Conservation (phyloP, 2,113 vertebrate genomes). For the Eretmochelys imbricata region DNA sequence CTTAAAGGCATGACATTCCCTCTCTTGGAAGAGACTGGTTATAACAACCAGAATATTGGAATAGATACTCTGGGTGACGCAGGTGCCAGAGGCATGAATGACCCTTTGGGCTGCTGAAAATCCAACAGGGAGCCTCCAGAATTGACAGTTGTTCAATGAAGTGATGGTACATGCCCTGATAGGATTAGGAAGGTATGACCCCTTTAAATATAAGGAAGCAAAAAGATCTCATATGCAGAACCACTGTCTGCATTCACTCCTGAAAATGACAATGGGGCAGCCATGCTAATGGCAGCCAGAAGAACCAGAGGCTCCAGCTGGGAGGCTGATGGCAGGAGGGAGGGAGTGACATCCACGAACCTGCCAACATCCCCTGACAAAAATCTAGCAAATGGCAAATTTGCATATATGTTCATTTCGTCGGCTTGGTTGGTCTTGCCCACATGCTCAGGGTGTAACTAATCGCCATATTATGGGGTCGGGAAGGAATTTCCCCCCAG, state of each 20-base stretch:
- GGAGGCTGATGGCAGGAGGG: background rate
- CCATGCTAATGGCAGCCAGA: background rate
- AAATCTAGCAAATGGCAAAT: background rate
- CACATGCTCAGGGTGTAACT: background rate
- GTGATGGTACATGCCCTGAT: background rate
- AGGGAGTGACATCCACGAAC: accelerated
- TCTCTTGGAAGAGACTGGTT: background rate
- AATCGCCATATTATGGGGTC: background rate
- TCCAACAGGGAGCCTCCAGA: accelerated
- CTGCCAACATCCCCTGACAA: background rate
- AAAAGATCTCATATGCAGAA: background rate
- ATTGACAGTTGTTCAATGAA: background rate
- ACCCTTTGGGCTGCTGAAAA: background rate
- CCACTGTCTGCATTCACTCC: background rate
- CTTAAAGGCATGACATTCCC: background rate
- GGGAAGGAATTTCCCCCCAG: too few species aligned
- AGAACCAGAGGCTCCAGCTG: background rate
- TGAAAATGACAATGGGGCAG: background rate
- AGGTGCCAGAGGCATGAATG: background rate
- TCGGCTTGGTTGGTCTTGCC: background rate
- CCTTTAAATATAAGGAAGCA: background rate
- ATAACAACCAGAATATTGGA: background rate
- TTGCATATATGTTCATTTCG: background rate
- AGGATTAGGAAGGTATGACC: background rate
- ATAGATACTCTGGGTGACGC: background rate